Percentiles rank a stretch among this genome's conserved stretches.
Conservation (phyloP, 2,888 invertebrate genomes). For the Drosophila fungiperda region DNA sequence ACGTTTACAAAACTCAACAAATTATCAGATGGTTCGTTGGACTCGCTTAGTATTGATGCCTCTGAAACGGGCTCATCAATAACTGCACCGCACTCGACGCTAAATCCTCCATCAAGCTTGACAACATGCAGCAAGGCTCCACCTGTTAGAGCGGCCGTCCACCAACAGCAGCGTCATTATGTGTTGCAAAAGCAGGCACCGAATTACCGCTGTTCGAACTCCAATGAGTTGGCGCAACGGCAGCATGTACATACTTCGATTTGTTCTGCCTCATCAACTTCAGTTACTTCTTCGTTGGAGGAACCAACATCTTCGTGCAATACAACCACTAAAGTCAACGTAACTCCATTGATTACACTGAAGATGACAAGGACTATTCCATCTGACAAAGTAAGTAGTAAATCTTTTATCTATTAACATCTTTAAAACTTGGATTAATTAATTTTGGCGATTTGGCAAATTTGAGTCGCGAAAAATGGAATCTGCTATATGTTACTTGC, state of each 20-base stretch:
- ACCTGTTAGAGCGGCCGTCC: constrained; percentile 56
- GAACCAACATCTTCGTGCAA: constrained; percentile 25
- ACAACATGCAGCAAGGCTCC: constrained; percentile 47
- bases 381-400: constrained; percentile 90
- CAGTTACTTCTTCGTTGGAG: constrained; percentile 5
- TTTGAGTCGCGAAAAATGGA: background rate
- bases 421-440: background rate
- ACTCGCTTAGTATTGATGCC: constrained; percentile 10
- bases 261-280: constrained; percentile 43
- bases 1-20: constrained; percentile 16
- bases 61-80: constrained; percentile 16
- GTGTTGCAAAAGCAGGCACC: constrained; percentile 41
- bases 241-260: constrained; percentile 28
- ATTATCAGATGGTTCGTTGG: constrained; percentile 18
- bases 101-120: constrained; percentile 32
- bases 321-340: constrained; percentile 43
- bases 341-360: constrained; percentile 75
- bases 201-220: constrained; percentile 9
- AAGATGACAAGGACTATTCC: constrained; percentile 92
- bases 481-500: background rate
- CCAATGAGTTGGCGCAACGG: constrained; percentile 32
- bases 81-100: constrained; percentile 4
- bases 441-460: background rate
- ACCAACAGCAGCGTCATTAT: constrained; percentile 49
- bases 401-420: background rate